Conservation (phyloP, 1,140 invertebrate species). For the Metopolophium dirhodum region DNA sequence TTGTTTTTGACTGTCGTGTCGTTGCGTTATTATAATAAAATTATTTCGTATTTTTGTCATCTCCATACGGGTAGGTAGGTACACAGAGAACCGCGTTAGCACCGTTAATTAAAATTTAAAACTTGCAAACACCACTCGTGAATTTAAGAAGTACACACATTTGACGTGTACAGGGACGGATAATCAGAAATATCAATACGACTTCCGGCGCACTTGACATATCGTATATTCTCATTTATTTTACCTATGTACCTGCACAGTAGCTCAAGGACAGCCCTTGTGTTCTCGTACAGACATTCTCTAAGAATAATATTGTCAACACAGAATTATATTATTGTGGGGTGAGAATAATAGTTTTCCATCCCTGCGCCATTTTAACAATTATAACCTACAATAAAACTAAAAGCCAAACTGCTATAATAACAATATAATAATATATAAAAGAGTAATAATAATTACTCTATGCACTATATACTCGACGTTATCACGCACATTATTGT, state of each 20-base stretch:
- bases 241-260: neutral
- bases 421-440: neutral
- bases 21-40: neutral
- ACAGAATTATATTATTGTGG: neutral
- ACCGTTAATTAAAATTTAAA: neutral
- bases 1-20: neutral
- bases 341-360: neutral
- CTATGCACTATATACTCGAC: neutral
- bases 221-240: neutral
- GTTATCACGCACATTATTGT: neutral
- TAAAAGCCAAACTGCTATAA: neutral
- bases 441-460: too few relatives aligned
- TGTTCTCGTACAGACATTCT: neutral
- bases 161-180: neutral
- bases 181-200: neutral
- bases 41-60: neutral
- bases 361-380: too few relatives aligned
- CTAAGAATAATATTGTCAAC: neutral
- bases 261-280: neutral
- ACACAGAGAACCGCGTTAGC: neutral
- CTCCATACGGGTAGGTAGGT: neutral
- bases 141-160: neutral
- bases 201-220: neutral
- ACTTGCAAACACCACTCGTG: neutral
- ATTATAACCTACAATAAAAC: neutral